Evolutionary conservation across 2,888 invertebrate genomes (phyloP).

Genomic region (Caenorhabditis sp.): DNA sequence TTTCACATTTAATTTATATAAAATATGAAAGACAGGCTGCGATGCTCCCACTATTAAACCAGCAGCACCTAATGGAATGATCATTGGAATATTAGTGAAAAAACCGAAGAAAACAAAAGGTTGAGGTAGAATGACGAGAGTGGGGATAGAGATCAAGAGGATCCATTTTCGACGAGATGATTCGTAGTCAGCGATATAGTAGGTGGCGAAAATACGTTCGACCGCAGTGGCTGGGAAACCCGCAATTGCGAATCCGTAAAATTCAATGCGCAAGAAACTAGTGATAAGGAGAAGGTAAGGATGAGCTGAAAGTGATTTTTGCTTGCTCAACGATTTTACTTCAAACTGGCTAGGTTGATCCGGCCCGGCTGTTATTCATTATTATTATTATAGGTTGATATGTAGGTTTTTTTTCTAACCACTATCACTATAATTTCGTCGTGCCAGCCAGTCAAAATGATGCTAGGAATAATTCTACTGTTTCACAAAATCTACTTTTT

Average conservation of each 20-base stretch:
- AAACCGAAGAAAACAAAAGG: background rate
- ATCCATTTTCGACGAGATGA: background rate
- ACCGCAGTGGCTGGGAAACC: background rate
- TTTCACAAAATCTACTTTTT: too few species aligned
- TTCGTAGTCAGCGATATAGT: background rate
- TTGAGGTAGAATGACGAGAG: background rate
- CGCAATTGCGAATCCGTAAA: background rate
- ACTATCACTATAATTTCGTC: too few species aligned
- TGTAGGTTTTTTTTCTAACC: too few species aligned
- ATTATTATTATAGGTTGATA: too few species aligned
- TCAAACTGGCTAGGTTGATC: too few species aligned
- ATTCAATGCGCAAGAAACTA: background rate
- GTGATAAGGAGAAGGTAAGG: too few species aligned
- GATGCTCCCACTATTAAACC: background rate
- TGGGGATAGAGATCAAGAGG: background rate
- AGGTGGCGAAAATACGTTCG: background rate
- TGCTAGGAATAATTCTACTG: too few species aligned
- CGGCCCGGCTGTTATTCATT: too few species aligned
- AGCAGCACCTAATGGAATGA: background rate
- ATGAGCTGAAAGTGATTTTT: too few species aligned
- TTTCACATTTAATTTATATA: background rate
- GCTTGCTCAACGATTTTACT: too few species aligned
- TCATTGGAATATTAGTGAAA: background rate
- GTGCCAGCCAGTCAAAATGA: too few species aligned
- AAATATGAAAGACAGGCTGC: background rate